A percentile compares a stretch with the other conserved stretches of the same genome.
These are phyloP conservation scores for Troilus luridus DNA, from an alignment of 2,888 invertebrate genomes.

Conservation along the genomic window DNA sequence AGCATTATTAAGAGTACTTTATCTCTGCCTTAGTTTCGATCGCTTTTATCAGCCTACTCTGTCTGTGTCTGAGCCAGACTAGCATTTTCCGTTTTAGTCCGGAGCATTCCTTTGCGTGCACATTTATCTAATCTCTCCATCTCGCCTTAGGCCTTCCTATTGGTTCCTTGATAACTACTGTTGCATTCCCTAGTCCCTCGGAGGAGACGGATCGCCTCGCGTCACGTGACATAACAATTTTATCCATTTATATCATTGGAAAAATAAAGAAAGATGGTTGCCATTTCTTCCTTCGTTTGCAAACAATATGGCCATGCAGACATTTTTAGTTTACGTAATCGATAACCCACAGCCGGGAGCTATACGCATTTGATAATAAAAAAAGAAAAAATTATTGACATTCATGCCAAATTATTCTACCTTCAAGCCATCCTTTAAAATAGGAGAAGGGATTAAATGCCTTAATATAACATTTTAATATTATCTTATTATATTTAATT, in stretches of 20 bases:
- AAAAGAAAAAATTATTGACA: no score
- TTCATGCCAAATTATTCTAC: no score
- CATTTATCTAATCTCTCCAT: not conserved
- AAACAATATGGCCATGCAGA: no score
- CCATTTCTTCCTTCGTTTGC: no score
- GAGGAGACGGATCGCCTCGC: not conserved
- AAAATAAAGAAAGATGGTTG: not conserved
- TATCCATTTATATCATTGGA: not conserved
- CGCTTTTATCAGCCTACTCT: not conserved
- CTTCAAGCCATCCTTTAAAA: no score
- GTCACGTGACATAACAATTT: slow-evolving; percentile 17
- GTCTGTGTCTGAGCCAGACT: slow-evolving; percentile 1
- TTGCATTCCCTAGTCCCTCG: not conserved
- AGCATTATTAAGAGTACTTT: not conserved
- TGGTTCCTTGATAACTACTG: slow-evolving; percentile 36
- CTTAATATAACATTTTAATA: no score
- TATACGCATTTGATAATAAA: no score
- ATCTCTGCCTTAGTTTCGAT: not conserved
- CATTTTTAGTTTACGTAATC: no score
- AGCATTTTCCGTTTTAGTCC: slow-evolving; percentile 32
- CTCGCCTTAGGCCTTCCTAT: slow-evolving; percentile 24
- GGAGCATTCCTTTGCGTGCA: slow-evolving; percentile 3
- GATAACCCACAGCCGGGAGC: no score
- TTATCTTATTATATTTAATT: no score
- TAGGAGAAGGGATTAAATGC: no score